Evolutionary conservation across 2,113 vertebrate genomes (phyloP).

Genomic region (Diadophis punctatus): DNA sequence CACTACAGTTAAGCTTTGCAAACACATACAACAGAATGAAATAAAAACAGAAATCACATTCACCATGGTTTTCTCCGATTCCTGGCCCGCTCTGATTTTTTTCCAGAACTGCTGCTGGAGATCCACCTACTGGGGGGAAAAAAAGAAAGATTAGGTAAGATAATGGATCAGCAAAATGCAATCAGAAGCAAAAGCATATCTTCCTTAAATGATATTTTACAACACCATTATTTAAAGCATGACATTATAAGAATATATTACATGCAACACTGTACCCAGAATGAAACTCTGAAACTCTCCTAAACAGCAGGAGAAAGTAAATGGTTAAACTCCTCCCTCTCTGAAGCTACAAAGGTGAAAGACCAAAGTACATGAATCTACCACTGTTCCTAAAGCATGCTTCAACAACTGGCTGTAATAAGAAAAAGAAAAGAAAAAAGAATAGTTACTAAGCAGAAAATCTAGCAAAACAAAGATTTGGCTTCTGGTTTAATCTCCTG

Average conservation of each 20-base stretch:
- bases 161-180: neutral
- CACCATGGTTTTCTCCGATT: constrained; percentile 4
- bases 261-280: neutral
- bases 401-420: neutral
- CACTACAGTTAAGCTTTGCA: neutral
- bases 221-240: neutral
- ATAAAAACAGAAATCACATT: neutral
- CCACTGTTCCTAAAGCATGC: neutral
- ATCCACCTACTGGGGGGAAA: neutral
- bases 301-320: neutral
- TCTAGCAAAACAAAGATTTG: neutral
- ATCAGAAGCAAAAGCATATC: neutral
- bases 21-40: neutral
- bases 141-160: neutral
- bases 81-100: neutral
- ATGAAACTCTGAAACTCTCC: neutral
- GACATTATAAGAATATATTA: neutral
- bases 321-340: neutral
- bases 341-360: neutral
- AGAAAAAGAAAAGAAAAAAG: neutral
- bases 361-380: neutral
- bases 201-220: neutral
- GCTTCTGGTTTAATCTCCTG: neutral
- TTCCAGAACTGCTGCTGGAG: neutral
- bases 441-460: neutral